Evolutionary conservation across 1,140 invertebrate species (phyloP), one percentile per base, ranked within the genome.

Genomic region (Anastatus disparis): DNA sequence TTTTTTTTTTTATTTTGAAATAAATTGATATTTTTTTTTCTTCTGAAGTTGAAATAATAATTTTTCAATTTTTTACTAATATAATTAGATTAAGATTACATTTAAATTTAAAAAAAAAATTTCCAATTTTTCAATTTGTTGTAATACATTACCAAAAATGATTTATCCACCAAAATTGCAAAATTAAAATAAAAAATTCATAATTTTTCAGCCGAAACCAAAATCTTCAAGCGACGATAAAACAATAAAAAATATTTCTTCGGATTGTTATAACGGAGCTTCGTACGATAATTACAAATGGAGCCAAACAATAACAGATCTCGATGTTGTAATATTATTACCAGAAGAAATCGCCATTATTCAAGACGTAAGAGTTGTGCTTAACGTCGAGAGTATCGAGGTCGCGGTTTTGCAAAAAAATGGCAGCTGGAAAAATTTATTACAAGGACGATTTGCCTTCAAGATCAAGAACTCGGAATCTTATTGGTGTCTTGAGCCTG

Each of bases 201-300:
- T n/a, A n/a, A n/a, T n/a, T n/a, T n/a, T n/a, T n/a, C n/a, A n/a
- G n/a, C n/a, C n/a, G n/a, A n/a, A n/a, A n/a, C n/a, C n/a, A n/a
- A n/a, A n/a, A n/a, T n/a, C n/a, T n/a, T n/a, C n/a, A n/a, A n/a
- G n/a, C n/a, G n/a, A n/a, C n/a, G n/a, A n/a, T 38, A 38, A 38
- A 38, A 38, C 6, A 38, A 38, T 7, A 38, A n/a, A n/a, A n/a
- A n/a, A n/a, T n/a, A n/a, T n/a, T n/a, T n/a, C 17, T 2, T 75
- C 84, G 42, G 92, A 94, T 69, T 89, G 89, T 74, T 95, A 94
- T 75, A 96, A 96, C 85, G 94, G 95, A 26, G 92, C 92, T 15
- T 80, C 87, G 2, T 88, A 89, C 77, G 90, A 94, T 1, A 89
- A 89, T 65, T 95, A 94, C 80, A 88, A 87, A 17, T 97, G 95